A percentile compares a stretch with the other conserved stretches of the same genome.
phyloP scores from a whole-genome alignment of 1,140 invertebrate species.

The Gryon sp. region DNA sequence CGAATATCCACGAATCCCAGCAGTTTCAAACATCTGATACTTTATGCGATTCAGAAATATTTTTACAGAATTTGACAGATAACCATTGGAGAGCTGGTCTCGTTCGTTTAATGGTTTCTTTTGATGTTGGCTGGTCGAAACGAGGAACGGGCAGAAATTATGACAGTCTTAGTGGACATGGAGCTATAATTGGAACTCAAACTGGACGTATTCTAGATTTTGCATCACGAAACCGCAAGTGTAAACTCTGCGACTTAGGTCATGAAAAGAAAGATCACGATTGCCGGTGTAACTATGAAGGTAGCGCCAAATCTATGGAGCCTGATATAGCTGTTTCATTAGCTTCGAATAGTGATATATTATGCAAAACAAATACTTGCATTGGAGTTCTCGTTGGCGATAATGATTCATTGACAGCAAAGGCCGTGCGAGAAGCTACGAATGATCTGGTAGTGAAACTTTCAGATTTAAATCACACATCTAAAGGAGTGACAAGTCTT shows the following conservation, averaged over 20 bases:
- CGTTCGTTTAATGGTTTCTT: slow-evolving; percentile 45
- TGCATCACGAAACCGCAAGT: slow-evolving; percentile 45
- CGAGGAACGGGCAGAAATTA: slow-evolving; percentile 52
- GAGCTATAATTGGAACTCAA: slow-evolving; percentile 50
- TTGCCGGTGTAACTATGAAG: slow-evolving; percentile 43
- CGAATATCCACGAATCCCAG: too few relatives aligned
- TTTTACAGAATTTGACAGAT: too few relatives aligned
- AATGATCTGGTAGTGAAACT: slow-evolving; percentile 46
- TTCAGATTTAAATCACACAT: slow-evolving; percentile 46
- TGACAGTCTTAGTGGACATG: slow-evolving; percentile 51
- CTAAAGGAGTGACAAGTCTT: too few relatives aligned
- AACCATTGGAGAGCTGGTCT: slow-evolving; percentile 3
- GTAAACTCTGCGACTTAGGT: slow-evolving; percentile 38
- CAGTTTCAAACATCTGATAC: too few relatives aligned
- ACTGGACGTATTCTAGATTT: slow-evolving; percentile 46
- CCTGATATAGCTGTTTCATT: slow-evolving; percentile 11
- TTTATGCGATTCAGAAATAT: too few relatives aligned
- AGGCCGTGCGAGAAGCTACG: slow-evolving; percentile 20
- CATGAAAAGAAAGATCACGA: slow-evolving; percentile 43
- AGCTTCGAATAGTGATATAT: slow-evolving; percentile 33
- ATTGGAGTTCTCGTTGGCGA: slow-evolving; percentile 47
- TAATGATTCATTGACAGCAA: slow-evolving; percentile 42
- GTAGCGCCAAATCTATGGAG: slow-evolving; percentile 20
- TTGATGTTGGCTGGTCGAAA: slow-evolving; percentile 54
- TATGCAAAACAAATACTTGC: slow-evolving; percentile 21